Evolutionary conservation across 2,113 vertebrate genomes (phyloP), one percentile per base, ranked within the genome.

Genomic region (Phrynocephalus versicolor): DNA sequence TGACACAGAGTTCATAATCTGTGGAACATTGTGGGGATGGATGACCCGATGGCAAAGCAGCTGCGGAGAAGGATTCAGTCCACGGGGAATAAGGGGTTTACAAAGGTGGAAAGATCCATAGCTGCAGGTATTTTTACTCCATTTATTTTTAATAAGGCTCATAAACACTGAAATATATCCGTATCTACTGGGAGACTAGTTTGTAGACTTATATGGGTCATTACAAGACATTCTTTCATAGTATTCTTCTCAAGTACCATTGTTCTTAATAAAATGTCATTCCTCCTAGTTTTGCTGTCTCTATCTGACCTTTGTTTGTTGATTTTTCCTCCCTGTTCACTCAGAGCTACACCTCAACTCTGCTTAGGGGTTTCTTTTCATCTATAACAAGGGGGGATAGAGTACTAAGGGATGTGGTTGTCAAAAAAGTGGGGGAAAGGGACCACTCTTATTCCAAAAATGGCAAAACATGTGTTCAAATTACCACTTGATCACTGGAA

Each of bases 141-240:
- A 86, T 86, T 86, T 86, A 81, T 74, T 86, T 81, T 86, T 86
- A 86, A 81, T 86, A 86, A 86, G 69, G 69, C 78, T 81, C 70
- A 86, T 86, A 81, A 86, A 86, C 78, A 81, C 57, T 39, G 57
- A 86, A 86, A 10, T 81, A 86, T 86, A 86, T 73, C 77, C 30
- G 13, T 58, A 72, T 86, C 69, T 41, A 74, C 78, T 81, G 77
- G 78, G 84, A 81, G 78, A 86, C 78, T 65, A 65, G 84, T 81
- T 86, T 70, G 65, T 81, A 74, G 70, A 74, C 78, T 85, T 85
- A 85, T 79, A 85, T 78, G 62, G 75, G 51, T 86, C 78, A 86
- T 81, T 86, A 86, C 65, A 81, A 81, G 39, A 25, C 72, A 70
- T 81, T 74, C 84, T 85, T 80, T 74, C 60, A 74, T 33, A 86